Conservation (phyloP, 2,113 vertebrate species). For the Anguilla rostrata region DNA sequence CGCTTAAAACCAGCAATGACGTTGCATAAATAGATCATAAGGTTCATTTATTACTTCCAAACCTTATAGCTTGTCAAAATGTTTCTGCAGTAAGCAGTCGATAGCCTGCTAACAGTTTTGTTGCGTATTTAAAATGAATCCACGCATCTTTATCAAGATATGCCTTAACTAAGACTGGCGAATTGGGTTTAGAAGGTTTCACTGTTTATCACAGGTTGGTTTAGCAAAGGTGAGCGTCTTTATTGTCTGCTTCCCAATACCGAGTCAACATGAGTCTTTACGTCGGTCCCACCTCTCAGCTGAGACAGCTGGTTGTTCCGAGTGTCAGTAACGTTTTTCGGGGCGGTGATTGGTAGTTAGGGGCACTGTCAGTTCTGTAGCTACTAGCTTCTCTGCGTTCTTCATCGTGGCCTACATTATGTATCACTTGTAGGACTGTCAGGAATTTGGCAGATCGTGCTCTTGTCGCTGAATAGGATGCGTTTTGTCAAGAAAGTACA, state of each 20-base stretch:
- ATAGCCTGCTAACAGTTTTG: slow-evolving; percentile 50
- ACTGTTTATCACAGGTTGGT: slow-evolving; percentile 4
- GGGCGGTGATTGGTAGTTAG: slow-evolving; percentile 61
- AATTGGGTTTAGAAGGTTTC: background rate
- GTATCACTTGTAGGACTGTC: slow-evolving; percentile 21
- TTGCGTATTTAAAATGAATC: slow-evolving; percentile 62
- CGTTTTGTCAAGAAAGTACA: background rate
- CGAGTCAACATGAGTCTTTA: slow-evolving; percentile 63
- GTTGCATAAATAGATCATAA: background rate
- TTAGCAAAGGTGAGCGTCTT: slow-evolving; percentile 42
- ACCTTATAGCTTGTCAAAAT: slow-evolving; percentile 36
- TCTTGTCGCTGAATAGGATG: background rate
- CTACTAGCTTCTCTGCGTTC: slow-evolving; percentile 54
- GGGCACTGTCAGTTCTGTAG: slow-evolving; percentile 61
- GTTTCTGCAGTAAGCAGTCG: slow-evolving; percentile 41
- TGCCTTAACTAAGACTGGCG: background rate
- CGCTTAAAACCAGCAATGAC: slow-evolving; percentile 17
- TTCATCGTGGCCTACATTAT: slow-evolving; percentile 63
- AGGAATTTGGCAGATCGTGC: background rate
- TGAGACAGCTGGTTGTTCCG: slow-evolving; percentile 48
- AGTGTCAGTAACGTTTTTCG: slow-evolving; percentile 44
- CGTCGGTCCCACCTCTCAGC: slow-evolving; percentile 53
- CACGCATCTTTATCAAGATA: background rate
- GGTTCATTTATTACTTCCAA: slow-evolving; percentile 4
- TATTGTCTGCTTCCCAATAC: slow-evolving; percentile 51